Evolutionary conservation across 1,140 invertebrate species (phyloP).

Genomic region (Aporrectodea caliginosa): DNA sequence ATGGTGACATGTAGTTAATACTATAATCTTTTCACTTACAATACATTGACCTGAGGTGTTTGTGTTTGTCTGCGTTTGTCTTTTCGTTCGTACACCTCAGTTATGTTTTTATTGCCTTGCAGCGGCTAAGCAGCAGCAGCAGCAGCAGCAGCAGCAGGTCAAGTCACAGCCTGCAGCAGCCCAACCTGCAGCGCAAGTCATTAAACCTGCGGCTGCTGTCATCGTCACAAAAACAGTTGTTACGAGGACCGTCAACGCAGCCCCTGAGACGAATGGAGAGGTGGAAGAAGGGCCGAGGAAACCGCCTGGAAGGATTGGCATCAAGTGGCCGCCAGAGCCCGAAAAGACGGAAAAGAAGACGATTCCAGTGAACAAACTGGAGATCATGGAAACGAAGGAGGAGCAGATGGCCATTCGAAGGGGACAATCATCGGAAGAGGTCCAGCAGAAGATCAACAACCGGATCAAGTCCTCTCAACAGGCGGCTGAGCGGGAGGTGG

Average conservation of each 20-base stretch:
- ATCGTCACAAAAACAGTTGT: background rate
- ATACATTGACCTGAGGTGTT: no score
- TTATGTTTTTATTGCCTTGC: no score
- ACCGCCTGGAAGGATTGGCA: background rate
- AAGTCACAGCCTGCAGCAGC: background rate
- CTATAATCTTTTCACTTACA: no score
- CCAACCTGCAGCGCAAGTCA: background rate
- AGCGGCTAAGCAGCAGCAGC: background rate
- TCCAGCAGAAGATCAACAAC: background rate
- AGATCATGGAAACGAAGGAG: background rate
- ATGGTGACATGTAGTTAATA: no score
- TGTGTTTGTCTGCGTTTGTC: no score
- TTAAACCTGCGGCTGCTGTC: background rate
- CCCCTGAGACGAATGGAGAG: background rate
- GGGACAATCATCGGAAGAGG: background rate
- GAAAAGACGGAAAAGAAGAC: background rate
- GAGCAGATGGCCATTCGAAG: background rate
- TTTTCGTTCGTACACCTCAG: no score
- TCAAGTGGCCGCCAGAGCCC: background rate
- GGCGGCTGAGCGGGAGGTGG: no score
- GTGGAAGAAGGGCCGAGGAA: background rate
- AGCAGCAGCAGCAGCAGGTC: background rate
- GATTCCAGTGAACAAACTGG: background rate
- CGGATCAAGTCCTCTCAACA: background rate
- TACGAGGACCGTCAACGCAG: background rate